Evolutionary conservation across 2,113 vertebrate species (phyloP).

Genomic region (Salvelinus sp.): DNA sequence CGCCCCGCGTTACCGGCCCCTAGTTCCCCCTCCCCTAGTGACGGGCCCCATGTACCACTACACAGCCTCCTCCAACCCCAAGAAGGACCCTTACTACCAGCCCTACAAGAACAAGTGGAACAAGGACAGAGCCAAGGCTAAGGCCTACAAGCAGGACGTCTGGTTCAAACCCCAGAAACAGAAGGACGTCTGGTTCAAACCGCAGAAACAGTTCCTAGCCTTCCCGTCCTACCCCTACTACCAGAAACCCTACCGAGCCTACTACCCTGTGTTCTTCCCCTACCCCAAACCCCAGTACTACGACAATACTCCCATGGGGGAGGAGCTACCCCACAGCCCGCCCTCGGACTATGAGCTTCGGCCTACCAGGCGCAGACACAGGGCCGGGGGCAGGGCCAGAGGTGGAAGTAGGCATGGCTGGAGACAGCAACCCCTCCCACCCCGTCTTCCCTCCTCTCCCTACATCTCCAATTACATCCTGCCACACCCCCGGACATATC

Average conservation of each 20-base stretch:
- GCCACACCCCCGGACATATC: constrained; percentile 84
- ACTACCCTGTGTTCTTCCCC: constrained; percentile 80
- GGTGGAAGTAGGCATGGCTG: constrained; percentile 71
- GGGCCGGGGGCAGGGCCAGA: constrained; percentile 69
- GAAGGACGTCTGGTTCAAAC: constrained; percentile 74
- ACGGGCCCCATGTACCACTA: constrained; percentile 69
- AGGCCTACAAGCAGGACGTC: constrained; percentile 72
- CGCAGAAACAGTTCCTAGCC: constrained; percentile 79
- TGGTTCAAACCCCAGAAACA: constrained; percentile 79
- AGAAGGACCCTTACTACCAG: constrained; percentile 67
- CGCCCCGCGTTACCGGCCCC: constrained; percentile 66
- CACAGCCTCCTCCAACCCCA: constrained; percentile 68
- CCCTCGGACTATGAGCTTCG: constrained; percentile 72
- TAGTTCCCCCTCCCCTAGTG: constrained; percentile 72
- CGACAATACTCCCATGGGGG: constrained; percentile 72
- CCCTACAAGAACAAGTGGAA: constrained; percentile 77
- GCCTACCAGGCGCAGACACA: constrained; percentile 67
- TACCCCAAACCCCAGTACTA: constrained; percentile 75
- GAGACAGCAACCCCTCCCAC: constrained; percentile 60
- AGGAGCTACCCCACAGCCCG: constrained; percentile 71
- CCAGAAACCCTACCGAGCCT: constrained; percentile 80
- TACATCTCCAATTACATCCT: constrained; percentile 87
- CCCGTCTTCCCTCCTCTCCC: constrained; percentile 59
- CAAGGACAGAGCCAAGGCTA: constrained; percentile 70
- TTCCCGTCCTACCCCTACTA: constrained; percentile 82